A percentile compares a stretch with the other conserved stretches of the same genome.
phyloP scores from a whole-genome alignment of 2,888 invertebrate species.

The Nomada flava region DNA sequence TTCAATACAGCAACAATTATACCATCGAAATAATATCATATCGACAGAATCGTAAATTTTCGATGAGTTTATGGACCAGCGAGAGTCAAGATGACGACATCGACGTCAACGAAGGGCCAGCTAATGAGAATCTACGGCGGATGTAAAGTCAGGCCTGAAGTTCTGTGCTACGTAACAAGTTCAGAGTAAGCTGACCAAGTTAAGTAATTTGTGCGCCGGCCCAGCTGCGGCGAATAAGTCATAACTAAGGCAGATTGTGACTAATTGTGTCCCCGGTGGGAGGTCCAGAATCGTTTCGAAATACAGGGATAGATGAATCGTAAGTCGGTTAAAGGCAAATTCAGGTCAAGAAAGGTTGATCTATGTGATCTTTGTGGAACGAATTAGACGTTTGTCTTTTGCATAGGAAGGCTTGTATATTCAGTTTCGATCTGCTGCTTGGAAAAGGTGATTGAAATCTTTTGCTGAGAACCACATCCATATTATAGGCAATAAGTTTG shows the following conservation, averaged over 20 bases:
- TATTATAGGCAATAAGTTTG: no score
- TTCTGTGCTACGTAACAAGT: slow-evolving; percentile 72
- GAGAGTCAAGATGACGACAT: slow-evolving; percentile 48
- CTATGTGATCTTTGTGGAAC: no score
- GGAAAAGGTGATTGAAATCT: no score
- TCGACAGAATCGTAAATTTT: slow-evolving; percentile 3
- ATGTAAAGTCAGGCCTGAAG: slow-evolving; percentile 73
- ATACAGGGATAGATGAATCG: no score
- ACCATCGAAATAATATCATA: slow-evolving; percentile 9
- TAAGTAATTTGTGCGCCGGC: slow-evolving; percentile 82
- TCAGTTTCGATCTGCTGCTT: no score
- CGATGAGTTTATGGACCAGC: slow-evolving; percentile 11
- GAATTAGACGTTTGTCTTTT: neutral
- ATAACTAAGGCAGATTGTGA: slow-evolving; percentile 83
- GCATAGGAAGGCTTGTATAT: neutral
- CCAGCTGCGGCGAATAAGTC: slow-evolving; percentile 81
- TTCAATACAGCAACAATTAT: slow-evolving; percentile 7
- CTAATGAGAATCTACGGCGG: slow-evolving; percentile 79
- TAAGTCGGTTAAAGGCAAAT: neutral
- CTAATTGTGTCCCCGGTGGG: slow-evolving; percentile 80
- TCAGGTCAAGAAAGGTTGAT: no score
- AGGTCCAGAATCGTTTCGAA: slow-evolving; percentile 43
- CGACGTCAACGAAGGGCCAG: slow-evolving; percentile 60
- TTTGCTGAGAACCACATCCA: no score
- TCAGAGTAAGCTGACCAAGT: slow-evolving; percentile 80